Evolutionary conservation across 92 coral and sea anemone species (phyloP), one percentile per base, ranked within the genome.

Genomic region (Anthopleura xanthogrammica): DNA sequence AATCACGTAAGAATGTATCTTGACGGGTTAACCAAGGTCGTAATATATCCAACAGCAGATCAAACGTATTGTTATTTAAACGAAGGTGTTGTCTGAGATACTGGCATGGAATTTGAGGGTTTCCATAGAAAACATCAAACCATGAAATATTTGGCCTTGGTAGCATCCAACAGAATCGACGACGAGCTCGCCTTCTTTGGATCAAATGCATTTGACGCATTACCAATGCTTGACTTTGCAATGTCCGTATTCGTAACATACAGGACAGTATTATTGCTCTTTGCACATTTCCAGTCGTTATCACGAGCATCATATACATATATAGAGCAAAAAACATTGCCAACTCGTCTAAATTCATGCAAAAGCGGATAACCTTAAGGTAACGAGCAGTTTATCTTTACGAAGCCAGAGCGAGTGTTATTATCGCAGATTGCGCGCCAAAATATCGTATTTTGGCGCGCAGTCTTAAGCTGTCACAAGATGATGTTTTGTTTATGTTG

Each of bases 91-190:
- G 72, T 72, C 84, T 72, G 80, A 85, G 79, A 73, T 85, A 71
- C 29, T 73, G 80, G n/a, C 65, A 84, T 72, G 84, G 85, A 72
- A 80, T 86, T n/a, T 85, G 60, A 20, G 65, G 64, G 76, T 87
- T 83, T 52, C 55, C 55, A 76, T 82, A 87, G 77, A 82, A 86
- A 60, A 82, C 82, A 29, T 87, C 90, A 54, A 87, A 87, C 90
- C 89, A 86, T 60, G 85, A 80, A 81, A 81, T 80, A 1, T 3
- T 12, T 58, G 76, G 76, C 46, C 76, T 36, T 71, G 76, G 76
- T 24, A 71, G 76, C 76, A 71, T 71, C 76, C 76, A 71, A 29
- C 36, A 29, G 41, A 71, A 71, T 0, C 41, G 76, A 16, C 42
- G 76, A 71, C 46, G 76, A n/a, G 76, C 76, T 36, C 50, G 0